Evolutionary conservation across 2,113 vertebrate genomes (phyloP).

Genomic region (Cariama cristata): DNA sequence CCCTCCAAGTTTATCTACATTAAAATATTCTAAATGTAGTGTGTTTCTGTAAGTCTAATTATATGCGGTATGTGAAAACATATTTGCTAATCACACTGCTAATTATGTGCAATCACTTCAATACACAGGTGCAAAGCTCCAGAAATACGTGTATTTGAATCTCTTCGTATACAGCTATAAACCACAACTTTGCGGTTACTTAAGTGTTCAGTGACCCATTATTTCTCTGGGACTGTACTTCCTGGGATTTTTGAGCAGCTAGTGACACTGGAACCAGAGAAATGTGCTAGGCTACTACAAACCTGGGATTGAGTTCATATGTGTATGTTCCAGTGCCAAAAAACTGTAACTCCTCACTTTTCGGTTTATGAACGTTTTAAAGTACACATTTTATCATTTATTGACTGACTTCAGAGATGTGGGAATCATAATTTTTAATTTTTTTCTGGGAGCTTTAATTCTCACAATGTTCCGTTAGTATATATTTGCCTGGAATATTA

Average conservation of each 20-base stretch:
- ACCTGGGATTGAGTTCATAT: background rate
- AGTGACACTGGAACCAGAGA: background rate
- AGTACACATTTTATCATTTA: background rate
- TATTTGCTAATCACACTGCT: constrained; percentile 62
- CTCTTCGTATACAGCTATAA: background rate
- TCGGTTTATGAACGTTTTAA: background rate
- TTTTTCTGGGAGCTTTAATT: constrained; percentile 54
- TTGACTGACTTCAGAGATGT: background rate
- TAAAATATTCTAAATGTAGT: constrained; percentile 68
- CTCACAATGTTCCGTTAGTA: constrained; percentile 25
- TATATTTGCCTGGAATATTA: constrained; percentile 27
- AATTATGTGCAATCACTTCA: constrained; percentile 69
- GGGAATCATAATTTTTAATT: constrained; percentile 57
- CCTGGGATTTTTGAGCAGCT: background rate
- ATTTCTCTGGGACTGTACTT: background rate
- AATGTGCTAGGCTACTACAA: background rate
- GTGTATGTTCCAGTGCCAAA: background rate
- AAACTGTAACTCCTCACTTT: background rate
- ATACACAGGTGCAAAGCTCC: constrained; percentile 60
- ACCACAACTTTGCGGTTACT: background rate
- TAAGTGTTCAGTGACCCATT: background rate
- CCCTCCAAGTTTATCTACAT: constrained; percentile 66
- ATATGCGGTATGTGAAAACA: constrained; percentile 53
- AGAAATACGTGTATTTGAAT: constrained; percentile 36
- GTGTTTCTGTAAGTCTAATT: constrained; percentile 70